Evolutionary conservation across 1,140 invertebrate species (phyloP).

Genomic region (Leptopilina boulardi): DNA sequence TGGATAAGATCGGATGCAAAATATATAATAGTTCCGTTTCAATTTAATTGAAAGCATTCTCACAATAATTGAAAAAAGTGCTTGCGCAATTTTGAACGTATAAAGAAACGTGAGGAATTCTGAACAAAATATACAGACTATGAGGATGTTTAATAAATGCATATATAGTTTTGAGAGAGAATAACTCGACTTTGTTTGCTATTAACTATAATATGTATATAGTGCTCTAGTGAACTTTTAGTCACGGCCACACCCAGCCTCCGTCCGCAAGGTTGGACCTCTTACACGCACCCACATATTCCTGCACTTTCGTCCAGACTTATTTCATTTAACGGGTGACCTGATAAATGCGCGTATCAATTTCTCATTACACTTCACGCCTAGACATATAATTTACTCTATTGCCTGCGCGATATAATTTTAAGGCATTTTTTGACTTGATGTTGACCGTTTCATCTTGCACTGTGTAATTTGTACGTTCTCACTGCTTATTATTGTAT

Average conservation of each 20-base stretch:
- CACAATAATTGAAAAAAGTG: not conserved
- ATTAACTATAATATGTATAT: constrained; percentile 52
- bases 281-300: constrained; percentile 68
- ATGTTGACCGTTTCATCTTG: not conserved
- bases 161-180: constrained; percentile 2
- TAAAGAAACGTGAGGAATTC: not conserved
- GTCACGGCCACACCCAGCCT: constrained; percentile 75
- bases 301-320: constrained; percentile 55
- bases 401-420: not conserved
- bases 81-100: not conserved
- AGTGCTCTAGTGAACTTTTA: constrained; percentile 75
- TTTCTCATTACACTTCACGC: constrained; percentile 3
- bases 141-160: constrained; percentile 27
- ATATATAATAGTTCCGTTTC: no score
- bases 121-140: not conserved
- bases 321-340: constrained; percentile 53
- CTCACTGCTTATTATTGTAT: not conserved
- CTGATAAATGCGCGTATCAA: constrained; percentile 9
- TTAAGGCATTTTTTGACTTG: not conserved
- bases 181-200: constrained; percentile 42
- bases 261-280: constrained; percentile 69
- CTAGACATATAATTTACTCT: not conserved
- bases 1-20: no score
- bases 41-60: not conserved
- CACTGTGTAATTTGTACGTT: not conserved